Evolutionary conservation across 2,113 vertebrate species (phyloP).

Genomic region (Hepsetus odoe): DNA sequence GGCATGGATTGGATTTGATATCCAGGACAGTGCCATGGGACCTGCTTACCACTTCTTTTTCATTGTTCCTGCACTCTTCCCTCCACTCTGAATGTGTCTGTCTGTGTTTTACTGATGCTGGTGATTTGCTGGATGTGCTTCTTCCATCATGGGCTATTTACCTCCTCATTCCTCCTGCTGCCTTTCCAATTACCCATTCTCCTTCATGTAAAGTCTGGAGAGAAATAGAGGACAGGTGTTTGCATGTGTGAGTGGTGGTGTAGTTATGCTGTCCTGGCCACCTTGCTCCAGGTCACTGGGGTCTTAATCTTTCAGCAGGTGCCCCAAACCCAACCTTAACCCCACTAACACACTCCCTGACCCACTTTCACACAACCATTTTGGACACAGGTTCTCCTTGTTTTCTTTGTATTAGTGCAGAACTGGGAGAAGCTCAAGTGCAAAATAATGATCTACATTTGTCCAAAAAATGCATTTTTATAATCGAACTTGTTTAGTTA

Average conservation of each 20-base stretch:
- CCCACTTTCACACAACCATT: constrained; percentile 16
- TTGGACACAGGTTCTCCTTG: neutral
- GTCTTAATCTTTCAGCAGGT: constrained; percentile 39
- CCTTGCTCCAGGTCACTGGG: constrained; percentile 42
- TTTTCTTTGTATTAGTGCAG: too few species aligned
- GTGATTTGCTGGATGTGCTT: constrained; percentile 42
- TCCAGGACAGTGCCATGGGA: constrained; percentile 55
- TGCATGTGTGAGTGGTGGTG: constrained; percentile 7
- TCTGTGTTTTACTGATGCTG: constrained; percentile 58
- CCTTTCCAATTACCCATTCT: constrained; percentile 1
- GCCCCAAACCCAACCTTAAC: constrained; percentile 12
- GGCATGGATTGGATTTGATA: constrained; percentile 62
- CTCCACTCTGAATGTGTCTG: constrained; percentile 54
- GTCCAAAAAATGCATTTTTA: too few species aligned
- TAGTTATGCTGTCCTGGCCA: constrained; percentile 13
- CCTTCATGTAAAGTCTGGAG: constrained; percentile 19
- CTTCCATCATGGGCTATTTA: constrained; percentile 18
- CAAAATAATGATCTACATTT: neutral
- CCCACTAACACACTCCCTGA: constrained; percentile 20
- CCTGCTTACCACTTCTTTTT: constrained; percentile 41
- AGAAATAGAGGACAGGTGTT: constrained; percentile 5
- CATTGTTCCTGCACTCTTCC: constrained; percentile 57
- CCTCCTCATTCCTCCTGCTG: constrained; percentile 3
- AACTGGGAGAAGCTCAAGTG: too few species aligned
- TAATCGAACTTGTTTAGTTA: too few species aligned